Evolutionary conservation across 2,113 vertebrate genomes (phyloP).

Genomic region (Phocoena sinus): DNA sequence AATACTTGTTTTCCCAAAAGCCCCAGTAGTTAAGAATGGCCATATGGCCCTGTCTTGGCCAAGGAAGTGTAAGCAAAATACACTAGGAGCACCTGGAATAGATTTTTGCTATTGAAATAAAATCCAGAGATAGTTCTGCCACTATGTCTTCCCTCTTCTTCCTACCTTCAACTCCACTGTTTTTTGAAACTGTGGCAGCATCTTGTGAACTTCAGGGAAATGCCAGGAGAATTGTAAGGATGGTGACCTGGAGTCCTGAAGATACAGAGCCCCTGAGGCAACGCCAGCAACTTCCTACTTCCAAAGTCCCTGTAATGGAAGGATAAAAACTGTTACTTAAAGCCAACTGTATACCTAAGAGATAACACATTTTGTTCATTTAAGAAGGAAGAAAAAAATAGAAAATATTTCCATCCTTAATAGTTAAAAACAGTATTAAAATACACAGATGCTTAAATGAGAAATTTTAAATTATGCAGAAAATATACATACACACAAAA

Average conservation of each 20-base stretch:
- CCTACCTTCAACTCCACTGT: not conserved
- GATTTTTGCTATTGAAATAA: not conserved
- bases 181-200: not conserved
- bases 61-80: not conserved
- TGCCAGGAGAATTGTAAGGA: not conserved
- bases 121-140: not conserved
- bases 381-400: not conserved
- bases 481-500: not conserved
- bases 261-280: not conserved
- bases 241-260: not conserved
- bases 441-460: not conserved
- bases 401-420: not conserved
- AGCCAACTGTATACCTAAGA: not conserved
- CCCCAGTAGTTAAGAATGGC: not conserved
- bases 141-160: not conserved
- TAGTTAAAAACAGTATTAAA: not conserved
- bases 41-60: not conserved
- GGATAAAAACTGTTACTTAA: not conserved
- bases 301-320: not conserved
- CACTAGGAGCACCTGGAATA: not conserved
- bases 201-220: not conserved
- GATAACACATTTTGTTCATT: not conserved
- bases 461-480: not conserved
- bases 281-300: not conserved
- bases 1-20: not conserved